phyloP scores from a whole-genome alignment of 2,888 invertebrate species.

The Orgyia antiqua region DNA sequence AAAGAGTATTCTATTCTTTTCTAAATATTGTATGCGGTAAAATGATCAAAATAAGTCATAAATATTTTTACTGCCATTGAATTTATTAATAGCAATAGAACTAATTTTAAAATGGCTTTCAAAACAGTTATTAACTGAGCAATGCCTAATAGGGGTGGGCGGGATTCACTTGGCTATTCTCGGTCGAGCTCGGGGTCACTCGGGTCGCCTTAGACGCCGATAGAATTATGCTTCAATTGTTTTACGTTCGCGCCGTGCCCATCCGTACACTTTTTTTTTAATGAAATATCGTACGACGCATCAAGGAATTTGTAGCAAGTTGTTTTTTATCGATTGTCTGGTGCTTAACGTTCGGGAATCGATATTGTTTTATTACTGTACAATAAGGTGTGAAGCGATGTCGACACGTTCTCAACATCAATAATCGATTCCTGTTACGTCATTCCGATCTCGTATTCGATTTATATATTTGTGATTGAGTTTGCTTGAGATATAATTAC shows the following conservation, averaged over 20 bases:
- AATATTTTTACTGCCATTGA: too few relatives aligned
- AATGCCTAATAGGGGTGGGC: slow-evolving; percentile 50
- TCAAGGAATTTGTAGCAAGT: slow-evolving; percentile 34
- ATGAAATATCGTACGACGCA: slow-evolving; percentile 35
- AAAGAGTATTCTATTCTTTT: too few relatives aligned
- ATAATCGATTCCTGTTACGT: slow-evolving; percentile 30
- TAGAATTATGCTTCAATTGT: slow-evolving; percentile 70
- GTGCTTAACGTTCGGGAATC: slow-evolving; percentile 39
- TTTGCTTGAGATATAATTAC: slow-evolving; percentile 11
- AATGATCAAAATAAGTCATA: too few relatives aligned
- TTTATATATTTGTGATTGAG: slow-evolving; percentile 8
- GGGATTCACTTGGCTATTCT: slow-evolving; percentile 33
- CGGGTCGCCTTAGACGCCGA: slow-evolving; percentile 39
- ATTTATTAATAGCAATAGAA: slow-evolving; percentile 15
- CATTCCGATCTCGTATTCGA: slow-evolving; percentile 19
- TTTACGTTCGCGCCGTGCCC: slow-evolving; percentile 45
- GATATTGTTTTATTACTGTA: slow-evolving; percentile 47
- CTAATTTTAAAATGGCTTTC: slow-evolving; percentile 32
- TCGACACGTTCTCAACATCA: slow-evolving; percentile 47
- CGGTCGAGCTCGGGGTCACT: slow-evolving; percentile 26
- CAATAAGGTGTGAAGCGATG: slow-evolving; percentile 52
- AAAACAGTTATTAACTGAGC: slow-evolving; percentile 41
- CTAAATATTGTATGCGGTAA: too few relatives aligned
- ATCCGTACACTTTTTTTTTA: slow-evolving; percentile 34
- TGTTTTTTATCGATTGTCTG: slow-evolving; percentile 35